phyloP scores from a whole-genome alignment of 92 coral and sea anemone species.

The Parazoanthus darwini region DNA sequence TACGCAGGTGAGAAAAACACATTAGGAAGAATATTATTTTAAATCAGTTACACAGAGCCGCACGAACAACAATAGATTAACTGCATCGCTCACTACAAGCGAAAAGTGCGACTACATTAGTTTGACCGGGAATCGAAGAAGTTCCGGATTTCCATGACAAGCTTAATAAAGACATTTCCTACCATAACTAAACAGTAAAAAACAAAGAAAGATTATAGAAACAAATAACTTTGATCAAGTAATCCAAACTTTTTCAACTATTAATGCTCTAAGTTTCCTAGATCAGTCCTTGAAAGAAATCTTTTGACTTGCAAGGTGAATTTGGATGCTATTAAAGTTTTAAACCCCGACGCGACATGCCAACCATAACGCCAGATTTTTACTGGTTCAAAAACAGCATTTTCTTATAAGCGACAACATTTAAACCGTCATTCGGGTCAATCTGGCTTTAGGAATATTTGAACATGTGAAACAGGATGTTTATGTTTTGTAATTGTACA shows the following conservation, averaged over 20 bases:
- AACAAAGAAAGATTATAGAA: slow-evolving; percentile 28
- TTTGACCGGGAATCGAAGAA: not conserved
- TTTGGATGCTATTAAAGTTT: slow-evolving; percentile 6
- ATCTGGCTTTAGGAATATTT: slow-evolving; percentile 4
- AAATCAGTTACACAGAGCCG: slow-evolving; percentile 20
- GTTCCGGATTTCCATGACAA: slow-evolving; percentile 19
- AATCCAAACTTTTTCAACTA: slow-evolving; percentile 1
- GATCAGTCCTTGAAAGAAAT: not conserved
- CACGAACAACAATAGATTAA: slow-evolving; percentile 19
- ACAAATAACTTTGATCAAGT: slow-evolving; percentile 15
- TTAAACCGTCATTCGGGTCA: not conserved
- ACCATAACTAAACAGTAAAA: not conserved
- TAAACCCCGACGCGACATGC: not conserved
- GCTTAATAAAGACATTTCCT: slow-evolving; percentile 22
- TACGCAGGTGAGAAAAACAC: slow-evolving; percentile 46
- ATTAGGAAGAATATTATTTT: slow-evolving; percentile 20
- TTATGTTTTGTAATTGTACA: slow-evolving; percentile 2
- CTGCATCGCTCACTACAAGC: not conserved
- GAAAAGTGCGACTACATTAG: slow-evolving; percentile 23
- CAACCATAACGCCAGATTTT: not conserved
- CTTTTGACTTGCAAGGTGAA: not conserved
- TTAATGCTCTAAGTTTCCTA: slow-evolving; percentile 23
- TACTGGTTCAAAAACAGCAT: not conserved
- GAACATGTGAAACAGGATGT: slow-evolving; percentile 3
- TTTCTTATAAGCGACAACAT: not conserved